Base-by-base conservation (phyloP, 2,113 vertebrate genomes). In the Mormyrus iriodes region DNA sequence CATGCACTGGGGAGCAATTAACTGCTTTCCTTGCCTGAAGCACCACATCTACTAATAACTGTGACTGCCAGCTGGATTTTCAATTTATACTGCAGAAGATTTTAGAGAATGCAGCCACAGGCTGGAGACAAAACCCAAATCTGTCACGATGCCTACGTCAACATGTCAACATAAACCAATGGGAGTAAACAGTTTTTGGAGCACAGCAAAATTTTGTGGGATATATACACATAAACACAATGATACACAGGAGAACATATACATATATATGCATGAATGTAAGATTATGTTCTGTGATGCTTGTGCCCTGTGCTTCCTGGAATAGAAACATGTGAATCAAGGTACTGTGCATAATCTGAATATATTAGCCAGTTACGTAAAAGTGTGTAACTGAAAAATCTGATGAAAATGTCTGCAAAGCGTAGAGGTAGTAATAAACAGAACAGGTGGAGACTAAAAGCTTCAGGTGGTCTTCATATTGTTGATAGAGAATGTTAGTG, bases 61-160 rank as follows among this genome's bases (percentile, higher is more conserved):
- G 90, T 84, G 89, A 87, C 85, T 90, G 82, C 92, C 88, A 91
- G 92, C 91, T 52, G 85, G 42, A 88, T 91, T 94, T 95, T 93
- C 93, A 91, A 92, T 94, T 93, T 92, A 31, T 52, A 90, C 89
- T 82, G 88, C 90, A 92, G 39, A 39, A 87, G 88, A 73, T 89
- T 89, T 79, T 88, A 88, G 89, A 69, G 49, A 42, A 46, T 83
- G 73, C 27, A 46, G 83, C 44, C 84, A 88, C 86, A 90, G 85
- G 90, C 79, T 61, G 53, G 12, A 31, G 88, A 84, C 49, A 52
- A 55, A 89, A 84, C 51, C n/a, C 53, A 44, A 52, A 85, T 8
- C 48, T 52, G 52, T 19, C 15, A 49, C 88, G 19, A 58, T 83
- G 24, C 4, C 42, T 85, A 17, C 24, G 42, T 10, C 49, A 17